These are phyloP conservation scores for Protonemura montana DNA, from an alignment of 2,888 invertebrate species.

Conservation along the genomic window DNA sequence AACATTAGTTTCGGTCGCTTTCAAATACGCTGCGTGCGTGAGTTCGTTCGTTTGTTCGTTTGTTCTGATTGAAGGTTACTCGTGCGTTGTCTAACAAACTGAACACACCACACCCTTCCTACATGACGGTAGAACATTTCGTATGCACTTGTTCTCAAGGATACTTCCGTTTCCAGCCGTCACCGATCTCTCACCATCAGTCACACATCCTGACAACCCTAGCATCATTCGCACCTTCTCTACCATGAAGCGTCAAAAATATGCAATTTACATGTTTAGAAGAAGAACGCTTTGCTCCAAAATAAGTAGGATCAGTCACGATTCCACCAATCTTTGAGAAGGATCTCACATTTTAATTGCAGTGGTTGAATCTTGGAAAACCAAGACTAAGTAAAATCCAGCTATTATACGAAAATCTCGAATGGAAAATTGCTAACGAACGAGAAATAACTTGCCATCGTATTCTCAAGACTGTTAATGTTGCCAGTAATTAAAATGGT, in stretches of 20 bases:
- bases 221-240: neutral
- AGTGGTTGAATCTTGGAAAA: neutral
- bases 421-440: too few relatives aligned
- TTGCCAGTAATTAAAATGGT: neutral
- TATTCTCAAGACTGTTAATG: neutral
- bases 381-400: neutral
- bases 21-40: neutral
- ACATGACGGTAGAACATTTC: neutral
- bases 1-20: neutral
- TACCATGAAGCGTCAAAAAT: neutral
- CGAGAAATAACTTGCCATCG: neutral
- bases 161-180: constrained; percentile 8
- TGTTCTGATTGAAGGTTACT: neutral
- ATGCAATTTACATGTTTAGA: neutral
- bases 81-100: neutral
- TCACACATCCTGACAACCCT: neutral
- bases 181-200: constrained; percentile 25
- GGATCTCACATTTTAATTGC: neutral
- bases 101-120: neutral
- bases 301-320: neutral
- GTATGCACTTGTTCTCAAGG: neutral
- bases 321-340: neutral
- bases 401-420: neutral
- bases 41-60: neutral
- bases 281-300: neutral